Evolutionary conservation across 2,113 vertebrate genomes (phyloP), one percentile per base, ranked within the genome.

Genomic region (Oostethus manadensis): DNA sequence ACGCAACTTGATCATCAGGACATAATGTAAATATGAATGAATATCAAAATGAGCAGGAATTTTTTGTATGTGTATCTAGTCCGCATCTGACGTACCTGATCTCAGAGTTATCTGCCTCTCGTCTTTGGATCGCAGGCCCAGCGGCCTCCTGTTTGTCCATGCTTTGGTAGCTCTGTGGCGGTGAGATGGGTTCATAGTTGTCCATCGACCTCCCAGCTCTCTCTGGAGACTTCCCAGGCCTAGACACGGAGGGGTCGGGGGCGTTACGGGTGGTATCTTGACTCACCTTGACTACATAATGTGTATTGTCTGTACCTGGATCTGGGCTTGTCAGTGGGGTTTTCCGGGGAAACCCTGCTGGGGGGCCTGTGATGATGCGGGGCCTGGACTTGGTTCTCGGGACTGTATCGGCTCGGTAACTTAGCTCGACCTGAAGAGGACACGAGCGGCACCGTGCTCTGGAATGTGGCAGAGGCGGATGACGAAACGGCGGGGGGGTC

Each of bases 151-250:
- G 94, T 70, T 98, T 98, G 78, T 98, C 93, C 35, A 94, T 88
- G 61, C 85, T 82, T 43, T 89, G 87, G 0, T 95, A 93, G 69
- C 86, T 91, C 83, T 96, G 96, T 54, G 96, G 97, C 4, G 97
- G 97, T 0, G 97, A 99, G 81, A 99, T 95, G 54, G 97, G 96
- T 83, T 99, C 97, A 8, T 98, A 98, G 71, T 91, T 87, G 69
- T 99, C 97, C 56, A 93, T 84, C 15, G 86, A 84, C 67, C 94
- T 78, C 6, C 92, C 90, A 44, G 91, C 93, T 77, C 94, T 91
- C 61, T 99, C 97, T 38, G 97, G 97, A 80, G 96, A 99, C 68
- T 97, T 99, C 44, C 94, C 97, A 71, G 94, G 93, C 76, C 97
- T 99, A 58, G 10, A 75, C 46, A 50, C 29, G 47, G 9, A 65